These are phyloP conservation scores for Torymus tubicola DNA, from an alignment of 2,888 invertebrate genomes.

Conservation along the genomic window DNA sequence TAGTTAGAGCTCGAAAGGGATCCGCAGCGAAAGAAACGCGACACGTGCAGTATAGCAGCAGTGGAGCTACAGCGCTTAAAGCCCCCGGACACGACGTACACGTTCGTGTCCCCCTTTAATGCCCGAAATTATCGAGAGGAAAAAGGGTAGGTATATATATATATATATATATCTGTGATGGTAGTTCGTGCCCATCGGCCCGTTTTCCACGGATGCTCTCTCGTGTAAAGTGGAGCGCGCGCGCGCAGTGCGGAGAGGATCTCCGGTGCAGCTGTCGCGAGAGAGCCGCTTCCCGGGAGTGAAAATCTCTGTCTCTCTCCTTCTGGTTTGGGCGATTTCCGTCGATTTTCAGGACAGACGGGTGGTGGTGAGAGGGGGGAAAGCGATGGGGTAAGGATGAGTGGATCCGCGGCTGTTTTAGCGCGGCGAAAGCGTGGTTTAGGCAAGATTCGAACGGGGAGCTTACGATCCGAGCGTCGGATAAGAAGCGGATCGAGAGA, in stretches of 20 bases:
- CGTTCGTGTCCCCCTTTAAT: slow-evolving; percentile 4
- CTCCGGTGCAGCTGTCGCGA: slow-evolving; percentile 60
- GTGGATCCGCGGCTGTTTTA: too few relatives aligned
- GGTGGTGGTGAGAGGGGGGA: neutral
- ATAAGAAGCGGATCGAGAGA: too few relatives aligned
- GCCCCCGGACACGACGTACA: too few relatives aligned
- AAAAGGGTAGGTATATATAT: slow-evolving; percentile 36
- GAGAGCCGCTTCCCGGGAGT: slow-evolving; percentile 34
- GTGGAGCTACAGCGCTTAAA: too few relatives aligned
- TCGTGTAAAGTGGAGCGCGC: neutral
- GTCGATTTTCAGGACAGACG: slow-evolving; percentile 21
- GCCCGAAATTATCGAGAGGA: slow-evolving; percentile 39
- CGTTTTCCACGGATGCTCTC: slow-evolving; percentile 59
- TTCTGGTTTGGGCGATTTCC: neutral
- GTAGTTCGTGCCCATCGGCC: slow-evolving; percentile 56
- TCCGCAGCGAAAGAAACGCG: slow-evolving; percentile 12
- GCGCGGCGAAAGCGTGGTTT: too few relatives aligned
- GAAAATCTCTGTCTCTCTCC: slow-evolving; percentile 43
- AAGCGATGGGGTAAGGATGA: neutral
- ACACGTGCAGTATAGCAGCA: slow-evolving; percentile 26
- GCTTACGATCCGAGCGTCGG: neutral
- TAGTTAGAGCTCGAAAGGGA: neutral
- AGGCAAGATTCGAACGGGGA: slow-evolving; percentile 6
- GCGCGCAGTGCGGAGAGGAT: slow-evolving; percentile 5
- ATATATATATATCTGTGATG: neutral